Conservation (phyloP, 2,113 vertebrate genomes). For the Salvelinus sp. region DNA sequence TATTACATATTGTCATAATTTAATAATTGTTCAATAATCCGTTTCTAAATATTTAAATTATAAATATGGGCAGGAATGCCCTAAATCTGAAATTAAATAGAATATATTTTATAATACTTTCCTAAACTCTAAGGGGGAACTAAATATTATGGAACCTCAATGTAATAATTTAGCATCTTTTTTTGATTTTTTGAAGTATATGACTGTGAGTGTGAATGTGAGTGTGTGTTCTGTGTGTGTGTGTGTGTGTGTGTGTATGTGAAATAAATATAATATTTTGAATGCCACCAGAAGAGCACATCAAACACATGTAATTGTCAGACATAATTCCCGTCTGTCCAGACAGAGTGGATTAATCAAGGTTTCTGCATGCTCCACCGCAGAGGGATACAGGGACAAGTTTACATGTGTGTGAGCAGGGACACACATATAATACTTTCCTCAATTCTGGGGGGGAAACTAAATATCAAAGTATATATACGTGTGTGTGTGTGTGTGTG, state of each 20-base stretch:
- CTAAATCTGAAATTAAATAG: background rate
- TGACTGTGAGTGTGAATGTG: background rate
- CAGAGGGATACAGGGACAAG: background rate
- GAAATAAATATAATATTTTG: too few species aligned
- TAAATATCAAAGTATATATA: too few species aligned
- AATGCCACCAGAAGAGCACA: background rate
- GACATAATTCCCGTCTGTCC: background rate
- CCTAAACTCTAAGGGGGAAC: background rate
- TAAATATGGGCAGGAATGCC: background rate
- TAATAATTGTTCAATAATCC: background rate
- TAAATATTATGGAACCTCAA: background rate
- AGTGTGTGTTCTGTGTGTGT: background rate
- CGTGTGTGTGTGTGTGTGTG: background rate
- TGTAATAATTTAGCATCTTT: background rate
- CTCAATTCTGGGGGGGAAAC: too few species aligned
- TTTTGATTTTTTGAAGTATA: background rate
- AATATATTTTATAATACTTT: background rate
- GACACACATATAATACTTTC: too few species aligned
- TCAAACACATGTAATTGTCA: background rate
- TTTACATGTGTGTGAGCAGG: background rate
- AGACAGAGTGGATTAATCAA: background rate
- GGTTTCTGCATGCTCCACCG: background rate
- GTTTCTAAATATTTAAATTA: background rate
- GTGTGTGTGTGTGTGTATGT: constrained; percentile 1
- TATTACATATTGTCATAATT: background rate